These are phyloP conservation scores for Pammene fasciana DNA, from an alignment of 2,888 invertebrate species.

Conservation along the genomic window DNA sequence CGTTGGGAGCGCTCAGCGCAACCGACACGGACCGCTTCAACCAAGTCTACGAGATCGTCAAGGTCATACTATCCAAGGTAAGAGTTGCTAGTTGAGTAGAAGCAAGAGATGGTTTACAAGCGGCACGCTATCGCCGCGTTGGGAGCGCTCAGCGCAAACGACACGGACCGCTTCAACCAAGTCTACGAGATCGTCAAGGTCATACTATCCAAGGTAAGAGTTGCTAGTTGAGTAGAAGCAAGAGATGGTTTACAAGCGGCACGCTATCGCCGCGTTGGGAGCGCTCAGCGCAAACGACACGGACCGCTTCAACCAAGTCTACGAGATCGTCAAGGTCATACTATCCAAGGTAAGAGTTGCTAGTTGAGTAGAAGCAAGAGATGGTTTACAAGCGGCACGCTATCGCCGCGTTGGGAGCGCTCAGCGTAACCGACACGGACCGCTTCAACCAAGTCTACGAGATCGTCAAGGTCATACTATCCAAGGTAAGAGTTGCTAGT, in stretches of 20 bases:
- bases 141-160: constrained; percentile 51
- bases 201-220: no score
- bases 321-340: constrained; percentile 90
- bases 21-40: no score
- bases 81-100: no score
- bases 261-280: constrained; percentile 88
- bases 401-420: constrained; percentile 87
- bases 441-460: constrained; percentile 91
- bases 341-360: no score
- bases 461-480: no score
- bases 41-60: constrained; percentile 74
- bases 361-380: constrained; percentile 91
- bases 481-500: no score
- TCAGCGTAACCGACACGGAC: constrained; percentile 88
- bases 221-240: no score
- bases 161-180: no score
- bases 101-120: constrained; percentile 90
- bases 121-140: constrained; percentile 88
- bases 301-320: constrained; percentile 91
- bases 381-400: constrained; percentile 89
- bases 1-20: constrained; percentile 73
- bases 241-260: constrained; percentile 88
- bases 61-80: constrained; percentile 86
- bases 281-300: constrained; percentile 88
- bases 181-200: no score